Evolutionary conservation across 2,888 invertebrate species (phyloP), one percentile per base, ranked within the genome.

Genomic region (Endotricha flammealis): DNA sequence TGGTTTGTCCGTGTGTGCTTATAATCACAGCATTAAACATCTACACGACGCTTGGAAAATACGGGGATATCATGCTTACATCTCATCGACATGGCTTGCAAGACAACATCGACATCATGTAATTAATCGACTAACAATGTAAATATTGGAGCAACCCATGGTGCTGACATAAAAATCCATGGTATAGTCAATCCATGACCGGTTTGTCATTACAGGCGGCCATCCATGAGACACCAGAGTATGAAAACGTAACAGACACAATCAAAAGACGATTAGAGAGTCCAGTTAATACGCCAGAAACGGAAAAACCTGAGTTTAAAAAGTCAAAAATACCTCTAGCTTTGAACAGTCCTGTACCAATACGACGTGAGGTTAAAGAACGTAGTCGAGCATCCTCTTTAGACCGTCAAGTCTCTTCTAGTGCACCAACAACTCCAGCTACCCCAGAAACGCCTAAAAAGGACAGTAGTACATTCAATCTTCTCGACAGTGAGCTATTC

Each of bases 401-500:
- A 4, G 76, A 80, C 36, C 54, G 71, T 29, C 42, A 45, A 0
- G 41, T 17, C 35, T 58, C 6, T 56, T n/a, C 49, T 9, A 64
- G 58, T 30, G 52, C 62, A 4, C 7, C 38, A 53, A 9, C 23
- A 3, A n/a, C 32, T n/a, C n/a, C n/a, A n/a, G n/a, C n/a, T n/a
- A n/a, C n/a, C n/a, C 75, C 77, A n/a, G 80, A 76, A 9, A 54
- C 85, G 36, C 80, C 85, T 4, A 71, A 78, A 42, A 69, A 86
- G 32, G 66, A 88, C 66, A 88, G 89, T 49, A 88, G 89, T 64
- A 90, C 91, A 1, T 91, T 91, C 62, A 89, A 90, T 51, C 72
- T 92, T 37, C 87, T 91, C 7, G 90, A 91, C 44, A 92, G 92
- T 64, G 88, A 88, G 23, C 80, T 92, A 7, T 92, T 93, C 66